Evolutionary conservation across 2,797 vertebrate genomes (phyloP).

Genomic region (Spea hammondii): DNA sequence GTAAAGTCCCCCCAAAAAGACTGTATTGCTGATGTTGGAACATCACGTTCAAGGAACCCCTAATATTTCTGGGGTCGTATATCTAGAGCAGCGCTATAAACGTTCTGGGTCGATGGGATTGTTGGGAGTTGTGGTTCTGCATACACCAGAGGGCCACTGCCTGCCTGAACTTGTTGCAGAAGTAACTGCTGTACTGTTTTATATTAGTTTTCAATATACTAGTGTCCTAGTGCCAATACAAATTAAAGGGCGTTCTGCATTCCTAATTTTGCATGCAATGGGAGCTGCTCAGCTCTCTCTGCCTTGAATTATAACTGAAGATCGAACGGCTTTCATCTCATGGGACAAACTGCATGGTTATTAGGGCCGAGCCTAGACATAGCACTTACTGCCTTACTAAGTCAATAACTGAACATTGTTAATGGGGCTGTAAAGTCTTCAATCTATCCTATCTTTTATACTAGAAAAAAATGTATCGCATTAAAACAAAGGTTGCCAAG

Average conservation of each 20-base stretch:
- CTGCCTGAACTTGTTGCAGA: too few species aligned
- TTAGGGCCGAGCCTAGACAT: not conserved
- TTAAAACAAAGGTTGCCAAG: not conserved
- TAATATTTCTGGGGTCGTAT: too few species aligned
- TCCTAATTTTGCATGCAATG: slow-evolving; percentile 4
- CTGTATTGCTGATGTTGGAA: too few species aligned
- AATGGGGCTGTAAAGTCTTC: slow-evolving; percentile 23
- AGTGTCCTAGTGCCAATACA: not conserved
- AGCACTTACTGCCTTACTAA: slow-evolving; percentile 13
- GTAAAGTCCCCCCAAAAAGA: too few species aligned
- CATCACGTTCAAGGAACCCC: too few species aligned
- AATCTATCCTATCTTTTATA: slow-evolving; percentile 10
- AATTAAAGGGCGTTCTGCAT: not conserved
- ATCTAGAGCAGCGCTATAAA: too few species aligned
- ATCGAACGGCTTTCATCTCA: slow-evolving; percentile 3
- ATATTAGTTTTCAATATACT: not conserved
- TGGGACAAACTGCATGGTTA: slow-evolving; percentile 10
- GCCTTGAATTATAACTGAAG: slow-evolving; percentile 12
- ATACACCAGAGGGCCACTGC: too few species aligned
- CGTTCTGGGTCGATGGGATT: too few species aligned
- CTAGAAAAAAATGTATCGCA: slow-evolving; percentile 8
- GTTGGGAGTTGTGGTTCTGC: too few species aligned
- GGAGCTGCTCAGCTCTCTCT: not conserved
- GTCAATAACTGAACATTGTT: slow-evolving; percentile 14
- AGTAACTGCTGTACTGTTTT: too few species aligned